Base-by-base conservation (phyloP, 2,888 invertebrate genomes). In the Suillia variegata region DNA sequence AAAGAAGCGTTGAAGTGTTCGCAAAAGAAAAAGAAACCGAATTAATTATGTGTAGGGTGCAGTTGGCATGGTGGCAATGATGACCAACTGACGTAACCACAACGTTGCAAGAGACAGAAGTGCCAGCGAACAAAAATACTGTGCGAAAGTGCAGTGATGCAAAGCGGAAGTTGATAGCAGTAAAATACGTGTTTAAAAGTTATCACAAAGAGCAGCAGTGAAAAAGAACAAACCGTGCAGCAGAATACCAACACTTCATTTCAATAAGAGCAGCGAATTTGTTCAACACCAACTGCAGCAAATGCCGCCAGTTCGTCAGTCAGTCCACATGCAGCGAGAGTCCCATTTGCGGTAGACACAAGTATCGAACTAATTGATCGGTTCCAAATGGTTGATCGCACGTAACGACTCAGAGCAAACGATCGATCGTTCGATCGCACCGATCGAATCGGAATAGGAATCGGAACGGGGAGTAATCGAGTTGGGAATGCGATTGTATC, bases 311-410 rank as follows among this genome's bases (percentile, higher is more conserved):
- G n/a, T n/a, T n/a, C n/a, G n/a, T n/a, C n/a, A n/a, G n/a, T n/a
- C n/a, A n/a, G n/a, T n/a, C n/a, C n/a, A n/a, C n/a, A n/a, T n/a
- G n/a, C n/a, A n/a, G n/a, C n/a, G n/a, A n/a, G n/a, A n/a, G n/a
- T n/a, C n/a, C n/a, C n/a, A n/a, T n/a, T n/a, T n/a, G n/a, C n/a
- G n/a, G n/a, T 4, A n/a, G 10, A 45, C 52, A 52, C 54, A 66
- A 66, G 59, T 71, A 72, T 73, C 68, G 70, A 68, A 70, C 77
- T 80, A 80, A 80, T 81, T 80, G 82, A 80, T 81, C 80, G 81
- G 80, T 80, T 80, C 80, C 82, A 77, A 78, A 76, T 80, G 80
- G 77, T 68, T 76, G 75, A 78, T 76, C 76, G 78, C 67, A 70
- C 71, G 76, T 69, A 77, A 2, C 52, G 52, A 18, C 62, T 61